Conservation (phyloP, 2,113 vertebrate species). For the Malaclemys terrapin region DNA sequence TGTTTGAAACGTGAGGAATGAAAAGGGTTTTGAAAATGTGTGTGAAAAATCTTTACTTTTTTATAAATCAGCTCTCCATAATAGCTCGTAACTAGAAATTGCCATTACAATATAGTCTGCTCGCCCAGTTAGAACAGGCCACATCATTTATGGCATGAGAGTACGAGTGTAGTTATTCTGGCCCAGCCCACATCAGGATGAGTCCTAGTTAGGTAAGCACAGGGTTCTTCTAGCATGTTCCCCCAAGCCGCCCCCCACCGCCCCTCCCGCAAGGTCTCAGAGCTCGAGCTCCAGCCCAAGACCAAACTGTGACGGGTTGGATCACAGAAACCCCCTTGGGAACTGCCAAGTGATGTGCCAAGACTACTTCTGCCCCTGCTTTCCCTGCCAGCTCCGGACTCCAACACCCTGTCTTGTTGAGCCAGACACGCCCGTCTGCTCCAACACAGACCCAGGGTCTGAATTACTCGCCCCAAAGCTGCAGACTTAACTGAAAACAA, state of each 20-base stretch:
- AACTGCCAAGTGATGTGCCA: too few relatives aligned
- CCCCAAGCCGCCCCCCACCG: background rate
- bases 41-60: conserved; percentile 6
- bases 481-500: too few relatives aligned
- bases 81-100: conserved; percentile 55
- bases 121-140: conserved; percentile 30
- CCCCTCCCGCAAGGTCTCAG: too few relatives aligned
- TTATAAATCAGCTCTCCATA: conserved; percentile 54
- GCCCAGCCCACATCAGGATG: conserved; percentile 52
- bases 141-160: background rate
- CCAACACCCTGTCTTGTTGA: too few relatives aligned
- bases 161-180: conserved; percentile 35
- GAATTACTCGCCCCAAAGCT: too few relatives aligned
- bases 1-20: conserved; percentile 63
- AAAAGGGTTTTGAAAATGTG: conserved; percentile 59
- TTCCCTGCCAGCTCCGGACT: too few relatives aligned
- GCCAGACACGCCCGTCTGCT: too few relatives aligned
- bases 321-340: too few relatives aligned
- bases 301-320: too few relatives aligned
- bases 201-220: conserved; percentile 25
- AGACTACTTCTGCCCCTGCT: too few relatives aligned
- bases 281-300: too few relatives aligned
- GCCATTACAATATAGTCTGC: background rate
- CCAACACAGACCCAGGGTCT: too few relatives aligned
- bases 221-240: background rate